These are phyloP conservation scores for Rhadinocentrus ornatus DNA, from an alignment of 2,797 vertebrate genomes.

Conservation along the genomic window DNA sequence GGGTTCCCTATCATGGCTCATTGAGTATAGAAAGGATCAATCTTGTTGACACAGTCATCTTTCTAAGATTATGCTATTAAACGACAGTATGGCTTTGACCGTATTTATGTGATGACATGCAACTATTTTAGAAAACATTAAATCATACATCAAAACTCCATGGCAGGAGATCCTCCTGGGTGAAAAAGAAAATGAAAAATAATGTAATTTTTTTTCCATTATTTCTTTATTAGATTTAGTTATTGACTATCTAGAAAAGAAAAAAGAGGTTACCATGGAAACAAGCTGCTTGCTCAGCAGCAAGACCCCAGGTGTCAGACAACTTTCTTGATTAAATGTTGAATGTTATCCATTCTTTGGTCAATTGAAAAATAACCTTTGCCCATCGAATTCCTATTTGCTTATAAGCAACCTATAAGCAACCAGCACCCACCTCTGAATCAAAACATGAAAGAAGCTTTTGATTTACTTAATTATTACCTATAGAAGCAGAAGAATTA, in stretches of 20 bases:
- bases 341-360: not conserved
- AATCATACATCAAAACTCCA: not conserved
- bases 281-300: slow-evolving; percentile 25
- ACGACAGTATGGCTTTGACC: not conserved
- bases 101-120: not conserved
- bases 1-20: too few species aligned
- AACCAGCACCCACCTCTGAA: not conserved
- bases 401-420: not conserved
- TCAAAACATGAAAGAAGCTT: not conserved
- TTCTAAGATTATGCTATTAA: slow-evolving; percentile 29
- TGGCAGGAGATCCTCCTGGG: not conserved
- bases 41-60: slow-evolving; percentile 23
- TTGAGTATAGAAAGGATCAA: not conserved
- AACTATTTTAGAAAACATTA: not conserved
- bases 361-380: not conserved
- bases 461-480: slow-evolving; percentile 1
- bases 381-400: not conserved
- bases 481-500: not conserved
- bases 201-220: not conserved
- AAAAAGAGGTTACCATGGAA: slow-evolving; percentile 40
- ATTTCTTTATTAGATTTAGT: not conserved
- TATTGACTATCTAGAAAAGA: not conserved
- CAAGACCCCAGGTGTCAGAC: slow-evolving; percentile 10
- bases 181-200: not conserved
- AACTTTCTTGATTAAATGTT: slow-evolving; percentile 4